A percentile compares a stretch with the other conserved stretches of the same genome.
These are phyloP conservation scores for Patella vulgata DNA, from an alignment of 1,140 invertebrate species.

Conservation along the genomic window DNA sequence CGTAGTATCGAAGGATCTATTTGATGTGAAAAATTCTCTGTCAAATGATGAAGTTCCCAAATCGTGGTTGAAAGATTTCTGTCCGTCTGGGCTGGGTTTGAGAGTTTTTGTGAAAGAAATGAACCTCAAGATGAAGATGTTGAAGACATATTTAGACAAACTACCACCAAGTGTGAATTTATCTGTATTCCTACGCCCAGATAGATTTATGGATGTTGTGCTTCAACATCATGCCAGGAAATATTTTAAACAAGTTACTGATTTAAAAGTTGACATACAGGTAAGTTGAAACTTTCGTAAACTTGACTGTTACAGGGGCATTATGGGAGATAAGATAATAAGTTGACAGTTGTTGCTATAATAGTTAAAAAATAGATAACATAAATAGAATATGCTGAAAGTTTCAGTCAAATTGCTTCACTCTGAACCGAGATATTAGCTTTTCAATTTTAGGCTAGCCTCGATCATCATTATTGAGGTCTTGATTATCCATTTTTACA, in stretches of 20 bases:
- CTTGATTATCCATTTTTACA: too few species aligned
- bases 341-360: too few species aligned
- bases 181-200: slow-evolving; percentile 55
- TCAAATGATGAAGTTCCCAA: slow-evolving; percentile 45
- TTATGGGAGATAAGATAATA: too few species aligned
- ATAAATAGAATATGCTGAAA: too few species aligned
- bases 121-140: slow-evolving; percentile 25
- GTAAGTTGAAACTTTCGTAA: slow-evolving; percentile 33
- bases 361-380: too few species aligned
- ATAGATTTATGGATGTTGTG: slow-evolving; percentile 54
- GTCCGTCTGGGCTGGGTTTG: slow-evolving; percentile 41
- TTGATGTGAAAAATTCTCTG: slow-evolving; percentile 39
- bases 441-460: too few species aligned
- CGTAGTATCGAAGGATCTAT: slow-evolving; percentile 29
- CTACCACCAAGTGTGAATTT: slow-evolving; percentile 40
- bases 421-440: too few species aligned
- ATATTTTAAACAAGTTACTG: slow-evolving; percentile 55
- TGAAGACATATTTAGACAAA: slow-evolving; percentile 35
- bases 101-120: slow-evolving; percentile 48
- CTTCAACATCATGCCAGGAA: slow-evolving; percentile 55
- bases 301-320: background rate
- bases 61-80: slow-evolving; percentile 46
- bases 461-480: too few species aligned
- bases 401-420: too few species aligned
- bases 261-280: slow-evolving; percentile 51